phyloP scores from a whole-genome alignment of 2,113 vertebrate species.

The Scortum barcoo region DNA sequence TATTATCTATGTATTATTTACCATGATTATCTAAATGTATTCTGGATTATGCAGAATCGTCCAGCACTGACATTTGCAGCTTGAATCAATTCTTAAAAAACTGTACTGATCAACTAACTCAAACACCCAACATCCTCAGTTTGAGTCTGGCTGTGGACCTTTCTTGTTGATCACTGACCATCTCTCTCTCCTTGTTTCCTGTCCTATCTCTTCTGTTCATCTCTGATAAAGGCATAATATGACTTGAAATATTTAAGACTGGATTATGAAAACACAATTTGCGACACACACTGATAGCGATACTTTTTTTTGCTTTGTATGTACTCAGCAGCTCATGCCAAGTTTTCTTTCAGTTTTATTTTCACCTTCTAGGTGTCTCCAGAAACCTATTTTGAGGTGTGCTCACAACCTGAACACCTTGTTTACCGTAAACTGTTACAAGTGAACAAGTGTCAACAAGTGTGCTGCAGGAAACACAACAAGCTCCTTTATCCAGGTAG shows the following conservation, averaged over 20 bases:
- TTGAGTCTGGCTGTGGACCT: background rate
- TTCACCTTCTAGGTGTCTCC: background rate
- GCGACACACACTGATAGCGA: background rate
- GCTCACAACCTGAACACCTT: background rate
- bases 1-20: too few species aligned
- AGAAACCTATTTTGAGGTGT: background rate
- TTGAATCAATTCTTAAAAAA: too few species aligned
- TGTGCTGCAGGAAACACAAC: background rate
- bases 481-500: background rate
- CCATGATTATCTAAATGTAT: background rate
- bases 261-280: background rate
- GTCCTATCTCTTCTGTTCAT: background rate
- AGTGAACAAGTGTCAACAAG: background rate
- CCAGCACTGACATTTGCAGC: too few species aligned
- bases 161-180: background rate
- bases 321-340: too few species aligned
- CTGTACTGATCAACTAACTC: too few species aligned
- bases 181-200: background rate
- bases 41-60: background rate
- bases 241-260: too few species aligned
- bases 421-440: background rate
- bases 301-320: too few species aligned
- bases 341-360: background rate
- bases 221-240: too few species aligned
- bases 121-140: background rate